These are phyloP conservation scores for Drosophila sturtevanti DNA, from an alignment of 1,140 invertebrate genomes.

Conservation along the genomic window DNA sequence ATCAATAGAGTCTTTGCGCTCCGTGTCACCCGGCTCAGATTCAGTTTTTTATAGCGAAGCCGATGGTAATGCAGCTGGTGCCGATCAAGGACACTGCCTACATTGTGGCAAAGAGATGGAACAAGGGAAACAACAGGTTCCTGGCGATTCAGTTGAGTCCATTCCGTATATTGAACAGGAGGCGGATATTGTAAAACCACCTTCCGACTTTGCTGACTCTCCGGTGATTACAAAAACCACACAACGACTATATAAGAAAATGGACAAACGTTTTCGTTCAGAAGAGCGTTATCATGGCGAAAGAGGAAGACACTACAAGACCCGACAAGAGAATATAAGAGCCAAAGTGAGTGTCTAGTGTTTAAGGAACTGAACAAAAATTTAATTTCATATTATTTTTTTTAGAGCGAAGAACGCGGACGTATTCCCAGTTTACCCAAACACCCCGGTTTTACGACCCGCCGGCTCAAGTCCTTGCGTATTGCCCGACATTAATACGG, in stretches of 20 bases:
- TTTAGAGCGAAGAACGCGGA: slow-evolving; percentile 89
- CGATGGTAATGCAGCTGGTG: slow-evolving; percentile 83
- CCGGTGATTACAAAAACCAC: slow-evolving; percentile 85
- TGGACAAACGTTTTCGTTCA: slow-evolving; percentile 91
- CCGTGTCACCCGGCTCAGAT: slow-evolving; percentile 93
- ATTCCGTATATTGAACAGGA: slow-evolving; percentile 75
- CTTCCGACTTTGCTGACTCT: slow-evolving; percentile 93
- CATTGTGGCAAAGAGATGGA: slow-evolving; percentile 91
- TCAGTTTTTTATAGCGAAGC: slow-evolving; percentile 94
- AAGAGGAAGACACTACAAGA: slow-evolving; percentile 86
- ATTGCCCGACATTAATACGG: slow-evolving; percentile 86
- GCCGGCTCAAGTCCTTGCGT: slow-evolving; percentile 87
- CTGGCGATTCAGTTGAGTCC: slow-evolving; percentile 81
- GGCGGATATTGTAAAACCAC: slow-evolving; percentile 92
- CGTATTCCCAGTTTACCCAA: slow-evolving; percentile 87
- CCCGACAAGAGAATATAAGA: slow-evolving; percentile 87
- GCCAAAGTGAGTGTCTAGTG: slow-evolving; percentile 85
- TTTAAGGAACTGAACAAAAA: background rate
- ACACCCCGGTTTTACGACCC: slow-evolving; percentile 87
- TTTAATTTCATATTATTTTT: background rate
- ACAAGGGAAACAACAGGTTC: slow-evolving; percentile 69
- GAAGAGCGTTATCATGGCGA: slow-evolving; percentile 88
- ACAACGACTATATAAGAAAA: slow-evolving; percentile 89
- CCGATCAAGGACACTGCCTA: slow-evolving; percentile 85
- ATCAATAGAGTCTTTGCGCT: slow-evolving; percentile 92